phyloP scores from a whole-genome alignment of 1,140 invertebrate genomes.

The Drosophila subobscura region DNA sequence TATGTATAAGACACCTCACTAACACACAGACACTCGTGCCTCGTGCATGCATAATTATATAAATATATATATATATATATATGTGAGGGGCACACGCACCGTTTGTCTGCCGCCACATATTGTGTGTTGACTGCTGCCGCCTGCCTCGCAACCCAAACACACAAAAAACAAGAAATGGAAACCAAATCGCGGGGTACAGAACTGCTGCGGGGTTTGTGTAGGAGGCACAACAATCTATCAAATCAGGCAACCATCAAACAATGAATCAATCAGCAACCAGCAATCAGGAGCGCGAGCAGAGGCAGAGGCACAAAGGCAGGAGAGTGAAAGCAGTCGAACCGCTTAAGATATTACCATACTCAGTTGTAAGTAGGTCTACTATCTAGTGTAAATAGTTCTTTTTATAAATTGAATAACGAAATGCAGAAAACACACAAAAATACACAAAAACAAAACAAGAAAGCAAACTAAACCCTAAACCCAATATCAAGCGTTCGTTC shows the following conservation, averaged over 20 bases:
- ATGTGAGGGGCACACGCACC: conserved; percentile 12
- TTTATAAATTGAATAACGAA: conserved; percentile 53
- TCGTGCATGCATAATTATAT: conserved; percentile 11
- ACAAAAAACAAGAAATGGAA: too few relatives aligned
- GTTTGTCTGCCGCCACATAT: conserved; percentile 1
- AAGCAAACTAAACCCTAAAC: conserved; percentile 6
- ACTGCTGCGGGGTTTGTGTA: too few relatives aligned
- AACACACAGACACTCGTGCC: conserved; percentile 18
- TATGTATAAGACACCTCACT: conserved; percentile 34
- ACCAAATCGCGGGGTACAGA: too few relatives aligned
- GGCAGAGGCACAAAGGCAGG: neutral
- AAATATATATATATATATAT: conserved; percentile 10
- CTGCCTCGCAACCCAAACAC: too few relatives aligned
- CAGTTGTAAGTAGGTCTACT: conserved; percentile 67
- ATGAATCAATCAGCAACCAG: neutral
- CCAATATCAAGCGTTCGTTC: conserved; percentile 20
- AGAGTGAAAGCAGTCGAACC: conserved; percentile 33
- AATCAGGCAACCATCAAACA: conserved; percentile 7
- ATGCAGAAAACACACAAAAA: conserved; percentile 39
- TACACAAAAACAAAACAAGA: conserved; percentile 14
- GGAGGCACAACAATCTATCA: neutral
- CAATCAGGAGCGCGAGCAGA: neutral
- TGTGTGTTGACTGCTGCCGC: conserved; percentile 25
- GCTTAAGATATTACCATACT: conserved; percentile 80
- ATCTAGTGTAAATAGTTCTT: conserved; percentile 63